These are phyloP conservation scores for Decapterus maruadsi DNA, from an alignment of 2,797 vertebrate genomes.

Conservation along the genomic window DNA sequence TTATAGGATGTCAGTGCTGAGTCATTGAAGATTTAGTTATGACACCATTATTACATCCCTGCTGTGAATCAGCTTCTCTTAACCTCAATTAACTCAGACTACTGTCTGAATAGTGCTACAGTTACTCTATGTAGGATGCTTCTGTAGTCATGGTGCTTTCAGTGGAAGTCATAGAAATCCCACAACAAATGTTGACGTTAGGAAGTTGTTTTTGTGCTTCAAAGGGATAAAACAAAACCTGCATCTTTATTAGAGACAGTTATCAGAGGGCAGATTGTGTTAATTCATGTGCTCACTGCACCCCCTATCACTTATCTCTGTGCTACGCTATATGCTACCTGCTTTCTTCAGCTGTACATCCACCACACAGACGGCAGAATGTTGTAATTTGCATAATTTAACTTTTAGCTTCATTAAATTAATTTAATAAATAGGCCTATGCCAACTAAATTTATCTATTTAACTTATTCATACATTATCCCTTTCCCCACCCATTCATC, in stretches of 20 bases:
- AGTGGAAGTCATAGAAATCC: too few species aligned
- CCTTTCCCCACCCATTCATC: not conserved
- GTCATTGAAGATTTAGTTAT: slow-evolving; percentile 15
- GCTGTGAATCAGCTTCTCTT: not conserved
- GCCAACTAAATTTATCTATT: too few species aligned
- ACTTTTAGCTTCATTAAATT: not conserved
- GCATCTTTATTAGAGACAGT: not conserved
- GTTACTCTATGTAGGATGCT: too few species aligned
- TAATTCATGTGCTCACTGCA: not conserved
- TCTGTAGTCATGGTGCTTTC: not conserved
- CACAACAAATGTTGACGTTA: not conserved
- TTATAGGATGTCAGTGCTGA: slow-evolving; percentile 17
- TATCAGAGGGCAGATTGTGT: not conserved
- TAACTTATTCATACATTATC: not conserved
- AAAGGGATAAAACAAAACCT: not conserved
- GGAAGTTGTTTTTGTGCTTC: not conserved
- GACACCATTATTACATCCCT: not conserved
- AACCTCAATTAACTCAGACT: not conserved
- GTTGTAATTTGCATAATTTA: not conserved
- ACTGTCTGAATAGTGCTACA: not conserved
- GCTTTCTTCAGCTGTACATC: not conserved
- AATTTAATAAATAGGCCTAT: too few species aligned
- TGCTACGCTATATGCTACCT: not conserved
- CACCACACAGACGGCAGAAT: not conserved
- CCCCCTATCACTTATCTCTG: not conserved